Evolutionary conservation across 2,888 invertebrate genomes (phyloP).

Genomic region (Platypus cylindrus): DNA sequence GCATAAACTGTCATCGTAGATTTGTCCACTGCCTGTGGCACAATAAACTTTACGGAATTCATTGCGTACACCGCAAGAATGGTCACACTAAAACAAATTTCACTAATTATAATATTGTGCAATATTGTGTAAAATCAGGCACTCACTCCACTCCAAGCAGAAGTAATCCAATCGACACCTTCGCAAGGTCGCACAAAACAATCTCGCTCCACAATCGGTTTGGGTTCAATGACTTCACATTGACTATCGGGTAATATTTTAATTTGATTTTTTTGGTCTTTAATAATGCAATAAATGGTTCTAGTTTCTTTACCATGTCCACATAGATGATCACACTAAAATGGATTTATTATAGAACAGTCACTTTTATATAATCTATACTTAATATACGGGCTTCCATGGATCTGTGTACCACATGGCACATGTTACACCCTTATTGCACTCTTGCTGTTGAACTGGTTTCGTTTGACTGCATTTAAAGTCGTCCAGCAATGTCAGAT

Average conservation of each 20-base stretch:
- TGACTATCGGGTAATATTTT: constrained; percentile 53
- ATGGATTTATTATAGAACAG: too few species aligned
- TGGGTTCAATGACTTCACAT: constrained; percentile 47
- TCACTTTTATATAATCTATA: too few species aligned
- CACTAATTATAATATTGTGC: too few species aligned
- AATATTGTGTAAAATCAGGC: background rate
- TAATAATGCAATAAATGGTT: constrained; percentile 66
- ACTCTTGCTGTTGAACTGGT: constrained; percentile 54
- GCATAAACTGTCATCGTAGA: constrained; percentile 60
- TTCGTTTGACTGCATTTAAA: constrained; percentile 62
- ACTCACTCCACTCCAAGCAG: constrained; percentile 80
- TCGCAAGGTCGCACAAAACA: constrained; percentile 77
- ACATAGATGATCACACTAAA: constrained; percentile 78
- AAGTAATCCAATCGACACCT: constrained; percentile 81
- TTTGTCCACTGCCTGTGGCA: constrained; percentile 52
- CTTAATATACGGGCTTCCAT: constrained; percentile 78
- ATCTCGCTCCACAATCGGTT: constrained; percentile 53
- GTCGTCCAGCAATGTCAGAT: constrained; percentile 59
- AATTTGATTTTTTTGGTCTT: constrained; percentile 46
- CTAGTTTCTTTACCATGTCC: constrained; percentile 77
- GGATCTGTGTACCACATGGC: constrained; percentile 79
- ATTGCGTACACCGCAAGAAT: constrained; percentile 59
- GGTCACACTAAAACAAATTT: constrained; percentile 58
- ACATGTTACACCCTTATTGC: constrained; percentile 65
- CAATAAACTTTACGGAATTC: constrained; percentile 66